Base-by-base conservation (phyloP, 92 coral and sea anemone genomes). In the Paramuricea clavata region DNA sequence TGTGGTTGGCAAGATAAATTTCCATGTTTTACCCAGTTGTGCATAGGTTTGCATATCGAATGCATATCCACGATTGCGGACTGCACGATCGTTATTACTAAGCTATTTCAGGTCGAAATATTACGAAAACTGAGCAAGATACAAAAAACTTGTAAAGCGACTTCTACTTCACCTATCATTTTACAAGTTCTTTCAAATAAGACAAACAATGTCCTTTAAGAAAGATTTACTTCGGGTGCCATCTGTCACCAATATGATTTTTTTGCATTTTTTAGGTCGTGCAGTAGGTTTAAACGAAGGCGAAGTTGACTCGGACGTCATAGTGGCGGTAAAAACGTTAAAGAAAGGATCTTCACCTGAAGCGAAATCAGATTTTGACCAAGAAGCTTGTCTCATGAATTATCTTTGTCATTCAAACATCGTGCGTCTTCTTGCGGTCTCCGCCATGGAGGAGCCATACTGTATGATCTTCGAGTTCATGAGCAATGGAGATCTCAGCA, bases 381-480 rank as follows among this genome's bases (percentile, higher is more conserved):
- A 91, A 50, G 99, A 96, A 78, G 99, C 95, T 19, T 88, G 95
- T 2, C 86, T 93, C 0, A 96, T 96, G 99, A 94, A 97, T 35
- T 94, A 89, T 78, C 88, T 96, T 21, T 34, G 56, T 30, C 98
- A 97, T 68, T 94, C 98, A 36, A 91, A 97, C 71, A 93, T 97
- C 32, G 97, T 97, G 15, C 89, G 87, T 8, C 93, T 97, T 30
- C 47, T 97, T 52, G 99, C 99, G 0, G 99, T 97, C 17, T 97
- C 97, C n/a, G 93, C 98, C 0, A 95, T 91, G 47, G 99, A 97
- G 75, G 99, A 97, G 52, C 99, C 99, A 0, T 97, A 97, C 35
- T 97, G 99, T 7, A 97, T 97, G 99, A 89, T 97, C 83, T 97
- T 97, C 43, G 99, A 97, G 90, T 94, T 89, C 89, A 97, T 97